Percentiles rank a stretch among this genome's conserved stretches.
Conservation (phyloP, 2,113 vertebrate genomes). For the Coracopsis vasa region DNA sequence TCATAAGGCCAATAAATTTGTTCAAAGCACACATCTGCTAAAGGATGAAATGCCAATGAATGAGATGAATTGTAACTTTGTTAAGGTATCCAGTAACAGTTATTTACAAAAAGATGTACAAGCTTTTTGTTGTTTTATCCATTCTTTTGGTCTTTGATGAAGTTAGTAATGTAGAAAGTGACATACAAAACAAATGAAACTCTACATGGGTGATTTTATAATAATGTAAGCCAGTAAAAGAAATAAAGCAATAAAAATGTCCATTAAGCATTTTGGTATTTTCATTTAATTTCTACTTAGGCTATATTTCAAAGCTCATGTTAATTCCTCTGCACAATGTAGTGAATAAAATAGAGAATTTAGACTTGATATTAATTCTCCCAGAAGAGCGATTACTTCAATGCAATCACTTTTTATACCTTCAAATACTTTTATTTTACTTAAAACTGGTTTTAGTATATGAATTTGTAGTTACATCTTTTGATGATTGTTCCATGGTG, state of each 20-base stretch:
- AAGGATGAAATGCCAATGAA: slow-evolving; percentile 40
- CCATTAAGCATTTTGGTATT: neutral
- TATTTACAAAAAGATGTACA: neutral
- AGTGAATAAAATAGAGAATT: neutral
- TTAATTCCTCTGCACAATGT: neutral
- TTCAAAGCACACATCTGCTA: slow-evolving; percentile 54
- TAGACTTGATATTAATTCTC: neutral
- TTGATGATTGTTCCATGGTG: neutral
- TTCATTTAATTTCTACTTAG: neutral
- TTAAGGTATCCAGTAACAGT: slow-evolving; percentile 28
- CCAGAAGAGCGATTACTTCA: neutral
- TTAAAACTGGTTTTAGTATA: neutral
- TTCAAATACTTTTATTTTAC: neutral
- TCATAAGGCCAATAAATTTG: slow-evolving; percentile 62
- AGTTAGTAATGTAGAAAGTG: neutral
- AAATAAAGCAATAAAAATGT: neutral
- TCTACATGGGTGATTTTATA: neutral
- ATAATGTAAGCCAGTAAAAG: neutral
- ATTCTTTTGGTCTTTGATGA: neutral
- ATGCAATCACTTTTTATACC: neutral
- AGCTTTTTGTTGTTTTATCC: neutral
- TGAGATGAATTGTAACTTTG: slow-evolving; percentile 37
- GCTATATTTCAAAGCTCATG: neutral
- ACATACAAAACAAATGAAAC: slow-evolving; percentile 3
- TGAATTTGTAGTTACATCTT: neutral